phyloP scores from a whole-genome alignment of 2,888 invertebrate genomes.

The Seira musarum region DNA sequence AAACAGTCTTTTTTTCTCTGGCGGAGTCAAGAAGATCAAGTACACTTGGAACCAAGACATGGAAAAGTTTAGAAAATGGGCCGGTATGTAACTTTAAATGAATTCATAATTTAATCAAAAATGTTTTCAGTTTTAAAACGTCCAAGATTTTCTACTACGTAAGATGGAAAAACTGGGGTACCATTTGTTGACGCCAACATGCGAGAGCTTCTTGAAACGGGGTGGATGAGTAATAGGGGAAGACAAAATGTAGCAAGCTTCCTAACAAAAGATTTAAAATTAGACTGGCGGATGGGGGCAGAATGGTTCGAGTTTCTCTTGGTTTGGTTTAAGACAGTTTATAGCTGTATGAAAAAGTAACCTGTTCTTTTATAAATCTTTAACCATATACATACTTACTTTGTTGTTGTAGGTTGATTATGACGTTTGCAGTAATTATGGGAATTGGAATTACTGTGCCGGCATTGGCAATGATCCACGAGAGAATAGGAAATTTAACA shows the following conservation, averaged over 20 bases:
- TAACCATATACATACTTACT: background rate
- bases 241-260: conserved; percentile 73
- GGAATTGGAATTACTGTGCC: conserved; percentile 73
- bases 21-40: conserved; percentile 64
- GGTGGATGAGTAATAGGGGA: conserved; percentile 73
- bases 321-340: no score
- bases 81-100: conserved; percentile 42
- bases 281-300: conserved; percentile 72
- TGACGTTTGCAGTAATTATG: conserved; percentile 73
- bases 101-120: background rate
- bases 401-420: conserved; percentile 69
- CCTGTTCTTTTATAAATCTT: background rate
- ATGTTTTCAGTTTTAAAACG: conserved; percentile 8
- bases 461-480: conserved; percentile 72
- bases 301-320: conserved; percentile 72
- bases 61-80: conserved; percentile 63
- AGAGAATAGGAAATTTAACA: conserved; percentile 70
- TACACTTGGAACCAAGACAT: conserved; percentile 60
- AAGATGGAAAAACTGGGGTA: conserved; percentile 72
- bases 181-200: conserved; percentile 73
- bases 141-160: no score
- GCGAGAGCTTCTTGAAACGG: conserved; percentile 71
- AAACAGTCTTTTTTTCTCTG: conserved; percentile 63
- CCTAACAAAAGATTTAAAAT: conserved; percentile 72
- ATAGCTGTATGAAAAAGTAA: no score